A percentile compares a stretch with the other conserved stretches of the same genome.
These are phyloP conservation scores for Xanthorhoe spadicearia DNA, from an alignment of 2,888 invertebrate genomes.

Conservation along the genomic window DNA sequence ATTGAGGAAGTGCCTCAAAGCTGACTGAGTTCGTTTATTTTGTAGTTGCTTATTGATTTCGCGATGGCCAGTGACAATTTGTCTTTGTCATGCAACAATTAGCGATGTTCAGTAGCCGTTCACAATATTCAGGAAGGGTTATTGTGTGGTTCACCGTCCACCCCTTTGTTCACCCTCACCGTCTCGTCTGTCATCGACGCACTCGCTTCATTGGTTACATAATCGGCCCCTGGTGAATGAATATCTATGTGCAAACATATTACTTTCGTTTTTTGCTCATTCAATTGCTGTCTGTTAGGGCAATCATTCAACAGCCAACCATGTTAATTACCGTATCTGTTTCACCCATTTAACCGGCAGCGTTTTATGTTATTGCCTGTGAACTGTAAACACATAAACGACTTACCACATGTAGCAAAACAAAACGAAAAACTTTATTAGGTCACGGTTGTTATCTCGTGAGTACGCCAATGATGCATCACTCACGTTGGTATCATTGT, in stretches of 20 bases:
- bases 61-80: conserved; percentile 39
- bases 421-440: conserved; percentile 40
- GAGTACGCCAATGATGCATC: conserved; percentile 51
- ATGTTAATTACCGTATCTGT: conserved; percentile 49
- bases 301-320: conserved; percentile 49
- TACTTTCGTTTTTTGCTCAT: conserved; percentile 47
- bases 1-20: conserved; percentile 12
- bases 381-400: conserved; percentile 35
- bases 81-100: conserved; percentile 57
- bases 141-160: conserved; percentile 58
- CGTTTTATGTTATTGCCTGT: conserved; percentile 30
- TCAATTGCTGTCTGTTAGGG: conserved; percentile 52
- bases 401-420: conserved; percentile 17
- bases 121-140: conserved; percentile 68
- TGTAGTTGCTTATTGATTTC: conserved; percentile 26
- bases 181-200: conserved; percentile 58
- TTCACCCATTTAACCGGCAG: conserved; percentile 35
- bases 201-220: conserved; percentile 65
- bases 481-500: conserved; percentile 53
- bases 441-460: conserved; percentile 54
- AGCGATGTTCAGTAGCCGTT: conserved; percentile 58
- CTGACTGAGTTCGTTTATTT: conserved; percentile 4
- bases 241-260: conserved; percentile 52
- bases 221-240: conserved; percentile 56
- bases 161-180: conserved; percentile 61